These are phyloP conservation scores for Hydrozoanthus gracilis DNA, from an alignment of 92 coral and sea anemone genomes.

Conservation along the genomic window DNA sequence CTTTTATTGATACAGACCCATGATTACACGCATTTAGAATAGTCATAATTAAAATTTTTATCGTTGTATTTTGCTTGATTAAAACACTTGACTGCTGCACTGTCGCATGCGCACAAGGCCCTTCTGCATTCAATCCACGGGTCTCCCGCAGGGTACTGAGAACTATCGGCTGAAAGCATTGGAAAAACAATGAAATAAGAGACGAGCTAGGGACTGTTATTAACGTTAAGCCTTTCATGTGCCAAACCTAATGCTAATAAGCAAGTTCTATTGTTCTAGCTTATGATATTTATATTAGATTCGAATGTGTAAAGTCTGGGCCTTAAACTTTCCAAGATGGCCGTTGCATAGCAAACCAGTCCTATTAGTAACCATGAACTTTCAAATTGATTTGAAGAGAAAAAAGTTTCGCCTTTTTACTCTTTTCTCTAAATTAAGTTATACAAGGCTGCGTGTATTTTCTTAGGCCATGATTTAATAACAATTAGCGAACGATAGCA, in stretches of 20 bases:
- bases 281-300: no score
- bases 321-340: no score
- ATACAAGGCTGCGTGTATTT: no score
- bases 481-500: no score
- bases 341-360: no score
- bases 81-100: constrained; percentile 70
- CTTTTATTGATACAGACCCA: background rate
- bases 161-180: constrained; percentile 49
- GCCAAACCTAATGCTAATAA: background rate
- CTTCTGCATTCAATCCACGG: constrained; percentile 51
- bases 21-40: constrained; percentile 36
- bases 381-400: no score
- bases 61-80: constrained; percentile 39
- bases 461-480: no score
- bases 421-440: no score
- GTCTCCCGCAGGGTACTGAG: constrained; percentile 50
- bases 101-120: constrained; percentile 73
- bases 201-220: background rate
- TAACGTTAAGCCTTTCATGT: background rate
- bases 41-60: constrained; percentile 49
- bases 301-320: no score
- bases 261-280: no score
- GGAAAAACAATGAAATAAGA: background rate
- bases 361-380: no score
- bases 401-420: no score